Evolutionary conservation across 1,140 invertebrate genomes (phyloP), one percentile per base, ranked within the genome.

Genomic region (Odontomachus brunneus): DNA sequence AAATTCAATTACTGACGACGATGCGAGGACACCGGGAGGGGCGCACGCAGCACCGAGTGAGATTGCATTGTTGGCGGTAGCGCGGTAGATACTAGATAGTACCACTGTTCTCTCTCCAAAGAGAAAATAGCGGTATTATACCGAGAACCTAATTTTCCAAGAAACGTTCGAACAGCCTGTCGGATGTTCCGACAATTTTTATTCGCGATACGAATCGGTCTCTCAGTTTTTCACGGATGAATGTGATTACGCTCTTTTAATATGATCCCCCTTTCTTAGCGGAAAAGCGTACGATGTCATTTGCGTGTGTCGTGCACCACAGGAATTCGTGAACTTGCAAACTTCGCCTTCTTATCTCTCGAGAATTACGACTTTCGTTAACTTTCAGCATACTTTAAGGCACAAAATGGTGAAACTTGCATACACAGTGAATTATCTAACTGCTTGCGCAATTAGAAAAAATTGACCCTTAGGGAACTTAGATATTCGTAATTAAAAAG

Each of bases 1-100:
- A 87, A 92, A 91, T 92, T 92, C 90, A 92, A 92, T 92, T 90
- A 92, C 63, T 66, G 85, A 55, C 67, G 24, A 62, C 76, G 53
- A 14, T 59, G 76, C 26, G 24, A 44, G 57, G 38, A 44, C 63
- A 49, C n/a, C 49, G 15, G 38, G 24, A 15, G 59, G 38, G 74
- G 67, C 22, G 60, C 9, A 38, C 33, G 19, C 22, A 63, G 71
- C 75, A 51, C 65, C 22, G 53, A 57, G 3, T 80, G 24, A 71
- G 48, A 90, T 85, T 86, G 73, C 78, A 85, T 83, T 75, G 62
- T 82, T 53, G 55, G 33, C 17, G 19, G 48, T 65, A 15, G 53
- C 15, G 44, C 26, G 44, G 51, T 74, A 55, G 53, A 84, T 62
- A 78, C 55, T 33, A 55, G 24, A 48, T n/a, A 62, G 19, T 24